A percentile compares a stretch with the other conserved stretches of the same genome.
Evolutionary conservation across 2,797 vertebrate genomes (phyloP).

Genomic region (Fratercula arctica): DNA sequence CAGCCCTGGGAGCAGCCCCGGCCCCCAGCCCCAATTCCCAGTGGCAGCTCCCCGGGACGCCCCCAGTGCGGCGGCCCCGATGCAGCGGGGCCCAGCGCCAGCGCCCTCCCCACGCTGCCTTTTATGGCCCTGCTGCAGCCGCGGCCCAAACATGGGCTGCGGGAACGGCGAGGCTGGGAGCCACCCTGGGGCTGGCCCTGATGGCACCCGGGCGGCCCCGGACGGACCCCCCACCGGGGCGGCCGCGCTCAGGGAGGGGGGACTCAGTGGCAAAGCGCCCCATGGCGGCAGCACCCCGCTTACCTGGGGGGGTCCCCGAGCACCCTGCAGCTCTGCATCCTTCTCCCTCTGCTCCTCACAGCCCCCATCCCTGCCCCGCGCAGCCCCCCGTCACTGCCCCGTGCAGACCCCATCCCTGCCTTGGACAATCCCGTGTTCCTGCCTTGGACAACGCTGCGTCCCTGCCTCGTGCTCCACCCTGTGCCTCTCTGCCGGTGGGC

Average conservation of each 20-base stretch:
- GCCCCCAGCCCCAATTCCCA: background rate
- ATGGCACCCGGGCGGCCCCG: background rate
- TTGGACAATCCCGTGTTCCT: background rate
- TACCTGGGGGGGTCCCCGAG: background rate
- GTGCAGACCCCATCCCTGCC: background rate
- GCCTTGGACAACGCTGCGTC: background rate
- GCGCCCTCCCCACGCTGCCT: slow-evolving; percentile 57
- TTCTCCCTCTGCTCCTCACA: fast-evolving
- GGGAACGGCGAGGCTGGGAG: background rate
- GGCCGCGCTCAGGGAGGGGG: fast-evolving
- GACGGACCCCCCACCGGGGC: background rate
- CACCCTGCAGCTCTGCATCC: background rate
- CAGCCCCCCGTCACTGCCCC: too few species aligned
- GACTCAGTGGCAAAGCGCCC: fast-evolving
- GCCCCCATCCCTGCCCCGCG: background rate
- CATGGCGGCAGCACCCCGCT: fast-evolving
- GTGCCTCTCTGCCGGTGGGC: background rate
- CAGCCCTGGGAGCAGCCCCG: background rate
- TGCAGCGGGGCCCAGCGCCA: background rate
- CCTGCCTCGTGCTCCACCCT: background rate
- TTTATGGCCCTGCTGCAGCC: slow-evolving; percentile 59
- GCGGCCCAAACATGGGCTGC: slow-evolving; percentile 39
- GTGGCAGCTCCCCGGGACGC: background rate
- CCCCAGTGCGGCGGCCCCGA: background rate
- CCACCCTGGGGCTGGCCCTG: background rate